Evolutionary conservation across 1,140 invertebrate species (phyloP).

Genomic region (Euwallacea similis): DNA sequence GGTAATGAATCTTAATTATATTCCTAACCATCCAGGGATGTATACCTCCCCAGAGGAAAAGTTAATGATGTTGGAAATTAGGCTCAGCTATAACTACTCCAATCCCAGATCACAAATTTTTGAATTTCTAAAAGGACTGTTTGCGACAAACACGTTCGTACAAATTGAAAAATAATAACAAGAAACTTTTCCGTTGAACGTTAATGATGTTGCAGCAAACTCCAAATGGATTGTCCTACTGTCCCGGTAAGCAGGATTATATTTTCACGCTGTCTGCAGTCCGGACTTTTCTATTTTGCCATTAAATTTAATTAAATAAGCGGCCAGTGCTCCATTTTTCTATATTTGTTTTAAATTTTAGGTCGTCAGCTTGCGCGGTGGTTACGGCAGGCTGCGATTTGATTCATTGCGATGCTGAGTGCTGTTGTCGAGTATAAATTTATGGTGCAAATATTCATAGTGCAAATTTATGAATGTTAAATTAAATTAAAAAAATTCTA

Average conservation of each 20-base stretch:
- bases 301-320: slow-evolving; percentile 29
- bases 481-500: too few species aligned
- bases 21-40: not conserved
- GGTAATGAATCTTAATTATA: slow-evolving; percentile 40
- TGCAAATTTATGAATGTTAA: too few species aligned
- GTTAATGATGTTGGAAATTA: too few species aligned
- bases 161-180: slow-evolving; percentile 19
- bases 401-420: too few species aligned
- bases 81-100: too few species aligned
- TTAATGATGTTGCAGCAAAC: slow-evolving; percentile 21
- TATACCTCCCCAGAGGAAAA: too few species aligned
- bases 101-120: too few species aligned
- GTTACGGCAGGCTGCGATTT: not conserved
- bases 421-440: too few species aligned
- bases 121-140: too few species aligned
- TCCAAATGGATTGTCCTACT: slow-evolving; percentile 21
- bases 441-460: too few species aligned
- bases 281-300: slow-evolving; percentile 12
- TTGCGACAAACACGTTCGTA: not conserved
- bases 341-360: not conserved
- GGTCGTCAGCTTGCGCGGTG: not conserved
- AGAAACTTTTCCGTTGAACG: slow-evolving; percentile 10
- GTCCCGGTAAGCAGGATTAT: slow-evolving; percentile 26
- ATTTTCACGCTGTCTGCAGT: slow-evolving; percentile 27
- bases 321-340: not conserved